Evolutionary conservation across 2,888 invertebrate species (phyloP).

Genomic region (Athetis lepigone): DNA sequence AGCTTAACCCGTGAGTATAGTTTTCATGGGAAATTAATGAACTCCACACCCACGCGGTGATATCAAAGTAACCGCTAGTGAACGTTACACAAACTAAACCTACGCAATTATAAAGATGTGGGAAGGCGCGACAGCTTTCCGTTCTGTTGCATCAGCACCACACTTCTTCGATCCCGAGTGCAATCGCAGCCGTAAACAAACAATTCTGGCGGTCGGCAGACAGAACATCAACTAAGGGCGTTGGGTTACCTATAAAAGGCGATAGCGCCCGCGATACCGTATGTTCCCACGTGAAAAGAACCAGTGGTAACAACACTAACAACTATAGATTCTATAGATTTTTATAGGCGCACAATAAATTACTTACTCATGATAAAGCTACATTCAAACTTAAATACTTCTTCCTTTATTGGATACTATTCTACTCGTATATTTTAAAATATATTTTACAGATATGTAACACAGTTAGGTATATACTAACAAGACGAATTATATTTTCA

Average conservation of each 20-base stretch:
- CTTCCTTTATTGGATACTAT: too few species aligned
- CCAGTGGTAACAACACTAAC: conserved; percentile 14
- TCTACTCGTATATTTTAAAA: too few species aligned
- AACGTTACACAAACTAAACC: conserved; percentile 34
- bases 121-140: conserved; percentile 54
- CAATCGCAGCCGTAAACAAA: conserved; percentile 64
- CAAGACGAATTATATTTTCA: conserved; percentile 21
- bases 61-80: conserved; percentile 41
- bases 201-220: conserved; percentile 67
- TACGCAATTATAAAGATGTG: conserved; percentile 54
- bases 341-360: background rate
- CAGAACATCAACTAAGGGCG: conserved; percentile 68
- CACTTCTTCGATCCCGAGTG: conserved; percentile 59
- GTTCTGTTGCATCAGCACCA: conserved; percentile 62
- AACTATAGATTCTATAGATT: background rate
- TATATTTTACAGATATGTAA: too few species aligned
- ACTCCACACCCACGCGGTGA: conserved; percentile 24
- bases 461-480: too few species aligned
- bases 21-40: conserved; percentile 27
- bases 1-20: conserved; percentile 3
- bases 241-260: conserved; percentile 67
- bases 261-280: conserved; percentile 61
- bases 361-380: background rate
- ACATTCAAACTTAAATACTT: background rate
- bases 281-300: conserved; percentile 72